Evolutionary conservation across 2,888 invertebrate species (phyloP).

Genomic region (Phasia obesa): DNA sequence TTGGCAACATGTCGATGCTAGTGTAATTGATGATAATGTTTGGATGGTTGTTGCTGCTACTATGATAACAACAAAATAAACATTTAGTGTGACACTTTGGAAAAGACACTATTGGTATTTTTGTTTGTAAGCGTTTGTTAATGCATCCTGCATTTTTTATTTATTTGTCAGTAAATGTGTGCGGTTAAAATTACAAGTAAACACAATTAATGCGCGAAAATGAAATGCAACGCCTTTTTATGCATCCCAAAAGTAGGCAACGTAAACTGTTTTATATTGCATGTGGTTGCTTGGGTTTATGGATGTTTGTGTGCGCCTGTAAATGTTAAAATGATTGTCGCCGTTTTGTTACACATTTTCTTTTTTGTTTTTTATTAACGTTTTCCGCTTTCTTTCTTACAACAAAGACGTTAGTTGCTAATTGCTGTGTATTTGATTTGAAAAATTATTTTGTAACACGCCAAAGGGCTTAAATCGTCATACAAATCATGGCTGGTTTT

Average conservation of each 20-base stretch:
- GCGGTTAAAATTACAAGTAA: constrained; percentile 60
- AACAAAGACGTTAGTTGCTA: neutral
- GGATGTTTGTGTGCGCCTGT: neutral
- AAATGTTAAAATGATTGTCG: constrained; percentile 21
- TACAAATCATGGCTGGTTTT: constrained; percentile 1
- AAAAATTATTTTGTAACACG: constrained; percentile 54
- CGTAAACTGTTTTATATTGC: neutral
- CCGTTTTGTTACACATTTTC: constrained; percentile 33
- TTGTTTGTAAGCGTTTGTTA: constrained; percentile 3
- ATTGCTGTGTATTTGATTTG: constrained; percentile 26
- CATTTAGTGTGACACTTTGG: constrained; percentile 1
- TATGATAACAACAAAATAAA: constrained; percentile 49
- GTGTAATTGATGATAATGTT: constrained; percentile 62
- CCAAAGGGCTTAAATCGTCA: constrained; percentile 46
- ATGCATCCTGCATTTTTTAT: neutral
- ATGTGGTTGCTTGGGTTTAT: neutral
- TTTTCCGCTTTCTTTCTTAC: constrained; percentile 10
- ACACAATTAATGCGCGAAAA: constrained; percentile 61
- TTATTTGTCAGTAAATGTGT: constrained; percentile 19
- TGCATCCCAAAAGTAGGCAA: constrained; percentile 47
- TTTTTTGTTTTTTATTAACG: constrained; percentile 42
- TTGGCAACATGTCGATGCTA: constrained; percentile 42
- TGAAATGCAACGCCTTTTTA: constrained; percentile 33
- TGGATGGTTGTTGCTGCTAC: too few species aligned
- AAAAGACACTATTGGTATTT: neutral